Evolutionary conservation across 2,888 invertebrate genomes (phyloP).

Genomic region (Psylliodes chrysocephalus): DNA sequence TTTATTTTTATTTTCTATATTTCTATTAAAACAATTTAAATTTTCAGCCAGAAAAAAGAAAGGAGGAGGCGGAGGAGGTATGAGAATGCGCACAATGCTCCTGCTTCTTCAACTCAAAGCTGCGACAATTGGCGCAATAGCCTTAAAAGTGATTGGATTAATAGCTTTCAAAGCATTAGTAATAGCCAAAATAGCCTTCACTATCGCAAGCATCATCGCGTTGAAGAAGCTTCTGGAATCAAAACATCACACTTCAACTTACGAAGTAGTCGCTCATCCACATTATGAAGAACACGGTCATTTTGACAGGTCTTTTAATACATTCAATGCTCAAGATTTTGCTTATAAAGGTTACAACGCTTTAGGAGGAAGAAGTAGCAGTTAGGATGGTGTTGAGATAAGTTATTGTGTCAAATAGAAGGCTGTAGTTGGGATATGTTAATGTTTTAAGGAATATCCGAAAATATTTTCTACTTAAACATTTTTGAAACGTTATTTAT

Average conservation of each 20-base stretch:
- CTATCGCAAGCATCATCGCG: slow-evolving; percentile 78
- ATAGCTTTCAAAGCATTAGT: slow-evolving; percentile 86
- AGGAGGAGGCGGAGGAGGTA: slow-evolving; percentile 54
- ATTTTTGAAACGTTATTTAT: too few species aligned
- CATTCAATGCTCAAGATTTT: slow-evolving; percentile 66
- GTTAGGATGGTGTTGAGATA: neutral
- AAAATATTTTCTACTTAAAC: too few species aligned
- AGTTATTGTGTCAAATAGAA: too few species aligned
- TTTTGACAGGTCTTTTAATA: slow-evolving; percentile 73
- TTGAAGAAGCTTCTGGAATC: slow-evolving; percentile 79
- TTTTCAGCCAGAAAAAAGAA: slow-evolving; percentile 65
- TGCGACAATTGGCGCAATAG: slow-evolving; percentile 80
- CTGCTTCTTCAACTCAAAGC: slow-evolving; percentile 83
- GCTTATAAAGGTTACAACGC: slow-evolving; percentile 71
- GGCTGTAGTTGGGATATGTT: too few species aligned
- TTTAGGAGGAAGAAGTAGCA: slow-evolving; percentile 34
- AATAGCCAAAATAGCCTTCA: slow-evolving; percentile 84
- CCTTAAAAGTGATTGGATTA: slow-evolving; percentile 80
- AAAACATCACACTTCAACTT: slow-evolving; percentile 76
- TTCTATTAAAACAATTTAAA: neutral
- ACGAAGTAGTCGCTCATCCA: slow-evolving; percentile 75
- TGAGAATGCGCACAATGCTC: slow-evolving; percentile 79
- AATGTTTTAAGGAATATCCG: too few species aligned
- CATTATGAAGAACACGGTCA: slow-evolving; percentile 69
- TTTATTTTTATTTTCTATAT: too few species aligned